These are phyloP conservation scores for Tokudaia muenninki DNA, from an alignment of 2,797 vertebrate species.

Conservation along the genomic window DNA sequence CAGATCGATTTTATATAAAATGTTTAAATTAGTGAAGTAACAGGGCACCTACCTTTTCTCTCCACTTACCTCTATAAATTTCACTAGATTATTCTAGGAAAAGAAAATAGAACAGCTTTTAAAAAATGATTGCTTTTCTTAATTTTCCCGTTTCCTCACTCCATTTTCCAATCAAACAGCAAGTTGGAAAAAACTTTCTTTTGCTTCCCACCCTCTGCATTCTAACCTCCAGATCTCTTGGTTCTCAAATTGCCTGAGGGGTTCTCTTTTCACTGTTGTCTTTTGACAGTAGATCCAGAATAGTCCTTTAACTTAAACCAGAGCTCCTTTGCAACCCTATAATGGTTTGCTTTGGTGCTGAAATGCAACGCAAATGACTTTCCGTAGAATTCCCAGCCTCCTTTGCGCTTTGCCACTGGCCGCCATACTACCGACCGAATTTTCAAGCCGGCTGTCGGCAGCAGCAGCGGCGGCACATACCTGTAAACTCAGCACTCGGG, in stretches of 20 bases:
- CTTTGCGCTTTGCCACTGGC: neutral
- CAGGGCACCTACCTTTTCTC: neutral
- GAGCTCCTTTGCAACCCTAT: neutral
- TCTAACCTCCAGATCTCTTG: neutral
- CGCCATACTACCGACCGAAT: fast-evolving
- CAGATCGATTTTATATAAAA: neutral
- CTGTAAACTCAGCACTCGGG: neutral
- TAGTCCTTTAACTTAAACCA: no score
- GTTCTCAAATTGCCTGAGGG: neutral
- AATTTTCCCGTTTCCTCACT: neutral
- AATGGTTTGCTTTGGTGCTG: neutral
- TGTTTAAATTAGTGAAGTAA: neutral
- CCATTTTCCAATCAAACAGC: neutral
- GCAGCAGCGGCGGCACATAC: fast-evolving
- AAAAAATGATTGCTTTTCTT: neutral
- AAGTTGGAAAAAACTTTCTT: neutral
- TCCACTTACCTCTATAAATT: neutral
- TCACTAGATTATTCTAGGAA: neutral
- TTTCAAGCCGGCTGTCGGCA: neutral
- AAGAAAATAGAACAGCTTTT: neutral
- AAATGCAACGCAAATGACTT: neutral
- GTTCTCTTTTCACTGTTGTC: neutral
- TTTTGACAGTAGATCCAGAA: neutral
- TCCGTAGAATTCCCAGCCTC: no score
- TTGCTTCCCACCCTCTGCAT: neutral